Percentiles rank a stretch among this genome's conserved stretches.
Evolutionary conservation across 2,888 invertebrate genomes (phyloP).

Genomic region (Antitype chi): DNA sequence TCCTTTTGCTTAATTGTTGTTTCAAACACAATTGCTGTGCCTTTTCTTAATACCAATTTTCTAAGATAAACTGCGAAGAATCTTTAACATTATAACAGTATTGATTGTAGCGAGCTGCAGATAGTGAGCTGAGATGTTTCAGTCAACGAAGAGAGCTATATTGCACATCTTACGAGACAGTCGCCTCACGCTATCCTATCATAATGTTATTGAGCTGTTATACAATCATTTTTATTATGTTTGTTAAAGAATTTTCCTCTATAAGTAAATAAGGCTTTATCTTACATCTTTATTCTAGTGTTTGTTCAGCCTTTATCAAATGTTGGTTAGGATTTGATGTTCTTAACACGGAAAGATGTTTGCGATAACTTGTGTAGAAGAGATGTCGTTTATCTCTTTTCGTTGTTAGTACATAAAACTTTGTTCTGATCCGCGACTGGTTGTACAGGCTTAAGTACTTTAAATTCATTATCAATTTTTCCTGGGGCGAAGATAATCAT

Average conservation of each 20-base stretch:
- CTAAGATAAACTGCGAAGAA: slow-evolving; percentile 31
- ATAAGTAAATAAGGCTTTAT: slow-evolving; percentile 45
- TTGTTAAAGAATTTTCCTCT: slow-evolving; percentile 50
- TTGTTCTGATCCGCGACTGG: background rate
- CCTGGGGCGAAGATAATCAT: background rate
- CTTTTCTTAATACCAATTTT: slow-evolving; percentile 29
- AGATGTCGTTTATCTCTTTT: slow-evolving; percentile 39
- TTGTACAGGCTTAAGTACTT: background rate
- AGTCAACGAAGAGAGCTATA: slow-evolving; percentile 54
- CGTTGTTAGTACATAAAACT: slow-evolving; percentile 7
- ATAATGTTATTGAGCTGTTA: slow-evolving; percentile 54
- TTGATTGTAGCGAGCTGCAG: slow-evolving; percentile 24
- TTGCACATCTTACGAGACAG: slow-evolving; percentile 43
- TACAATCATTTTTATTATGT: slow-evolving; percentile 58
- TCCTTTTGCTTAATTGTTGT: background rate
- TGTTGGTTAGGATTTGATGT: slow-evolving; percentile 43
- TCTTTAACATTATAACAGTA: slow-evolving; percentile 32
- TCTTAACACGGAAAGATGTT: slow-evolving; percentile 31
- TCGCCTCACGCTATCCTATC: slow-evolving; percentile 46
- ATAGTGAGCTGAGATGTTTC: slow-evolving; percentile 43
- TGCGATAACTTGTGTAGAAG: slow-evolving; percentile 23
- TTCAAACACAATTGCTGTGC: slow-evolving; percentile 15
- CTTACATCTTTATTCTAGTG: slow-evolving; percentile 52
- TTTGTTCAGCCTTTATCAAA: slow-evolving; percentile 55
- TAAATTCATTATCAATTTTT: background rate